Evolutionary conservation across 2,888 invertebrate species (phyloP).

Genomic region (Drosophila paracracens): DNA sequence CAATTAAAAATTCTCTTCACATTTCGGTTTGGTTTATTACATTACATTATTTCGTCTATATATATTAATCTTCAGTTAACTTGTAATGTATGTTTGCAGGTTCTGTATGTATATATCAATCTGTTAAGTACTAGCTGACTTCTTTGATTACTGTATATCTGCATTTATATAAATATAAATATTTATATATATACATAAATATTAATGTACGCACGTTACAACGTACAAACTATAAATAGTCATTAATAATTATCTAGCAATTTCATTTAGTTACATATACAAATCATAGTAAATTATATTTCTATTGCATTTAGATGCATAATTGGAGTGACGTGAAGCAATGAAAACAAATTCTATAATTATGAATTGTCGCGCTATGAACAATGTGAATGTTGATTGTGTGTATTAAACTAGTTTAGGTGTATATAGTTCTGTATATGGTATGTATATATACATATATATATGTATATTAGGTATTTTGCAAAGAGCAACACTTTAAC

Average conservation of each 20-base stretch:
- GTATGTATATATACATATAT: constrained; percentile 17
- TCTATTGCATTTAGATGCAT: constrained; percentile 78
- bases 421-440: constrained; percentile 51
- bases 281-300: constrained; percentile 58
- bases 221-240: constrained; percentile 64
- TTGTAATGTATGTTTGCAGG: constrained; percentile 49
- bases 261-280: constrained; percentile 73
- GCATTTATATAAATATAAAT: constrained; percentile 56
- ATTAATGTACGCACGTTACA: constrained; percentile 26
- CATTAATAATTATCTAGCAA: constrained; percentile 74
- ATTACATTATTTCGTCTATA: constrained; percentile 61
- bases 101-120: constrained; percentile 38
- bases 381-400: constrained; percentile 72
- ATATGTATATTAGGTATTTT: constrained; percentile 51
- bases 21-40: constrained; percentile 79
- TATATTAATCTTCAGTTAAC: constrained; percentile 46
- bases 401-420: constrained; percentile 64
- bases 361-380: constrained; percentile 60
- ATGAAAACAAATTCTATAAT: constrained; percentile 66
- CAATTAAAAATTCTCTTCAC: constrained; percentile 80
- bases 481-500: constrained; percentile 67
- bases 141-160: constrained; percentile 29
- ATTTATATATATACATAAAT: constrained; percentile 42
- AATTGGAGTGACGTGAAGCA: constrained; percentile 78
- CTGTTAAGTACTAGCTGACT: constrained; percentile 68